These are phyloP conservation scores for Oreochromis mossambicus DNA, from an alignment of 2,797 vertebrate species.

Conservation along the genomic window DNA sequence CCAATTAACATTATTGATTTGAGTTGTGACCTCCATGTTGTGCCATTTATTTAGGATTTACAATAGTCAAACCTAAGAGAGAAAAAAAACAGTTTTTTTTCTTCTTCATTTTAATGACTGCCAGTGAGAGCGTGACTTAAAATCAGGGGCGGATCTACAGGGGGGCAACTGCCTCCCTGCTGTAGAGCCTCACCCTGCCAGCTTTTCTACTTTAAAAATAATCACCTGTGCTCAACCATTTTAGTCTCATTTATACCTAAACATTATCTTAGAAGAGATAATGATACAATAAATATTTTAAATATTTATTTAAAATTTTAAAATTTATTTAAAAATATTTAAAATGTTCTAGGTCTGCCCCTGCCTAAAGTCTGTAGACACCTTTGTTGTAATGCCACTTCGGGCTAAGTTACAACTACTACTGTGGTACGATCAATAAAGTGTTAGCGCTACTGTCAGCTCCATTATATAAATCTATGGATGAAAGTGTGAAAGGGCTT, in stretches of 20 bases:
- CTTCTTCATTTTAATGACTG: not conserved
- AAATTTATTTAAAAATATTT: no score
- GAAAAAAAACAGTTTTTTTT: accelerated
- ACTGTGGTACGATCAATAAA: not conserved
- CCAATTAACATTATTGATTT: not conserved
- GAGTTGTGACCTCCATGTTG: not conserved
- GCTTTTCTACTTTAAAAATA: not conserved
- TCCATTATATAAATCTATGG: not conserved
- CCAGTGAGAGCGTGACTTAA: not conserved
- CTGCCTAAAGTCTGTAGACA: not conserved
- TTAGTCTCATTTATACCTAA: not conserved
- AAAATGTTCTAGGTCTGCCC: no score
- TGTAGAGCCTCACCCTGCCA: not conserved
- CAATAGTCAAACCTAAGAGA: not conserved
- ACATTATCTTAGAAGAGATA: not conserved
- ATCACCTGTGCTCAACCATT: accelerated
- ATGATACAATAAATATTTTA: not conserved
- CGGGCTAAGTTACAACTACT: not conserved
- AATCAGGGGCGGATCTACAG: not conserved
- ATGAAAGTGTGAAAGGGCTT: not conserved
- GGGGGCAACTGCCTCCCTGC: not conserved
- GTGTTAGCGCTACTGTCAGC: not conserved
- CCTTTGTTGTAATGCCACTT: not conserved
- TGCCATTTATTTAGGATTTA: not conserved
- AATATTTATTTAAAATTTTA: no score